These are phyloP conservation scores for Heterodera schachtii DNA, from an alignment of 1,140 invertebrate genomes.

Conservation along the genomic window DNA sequence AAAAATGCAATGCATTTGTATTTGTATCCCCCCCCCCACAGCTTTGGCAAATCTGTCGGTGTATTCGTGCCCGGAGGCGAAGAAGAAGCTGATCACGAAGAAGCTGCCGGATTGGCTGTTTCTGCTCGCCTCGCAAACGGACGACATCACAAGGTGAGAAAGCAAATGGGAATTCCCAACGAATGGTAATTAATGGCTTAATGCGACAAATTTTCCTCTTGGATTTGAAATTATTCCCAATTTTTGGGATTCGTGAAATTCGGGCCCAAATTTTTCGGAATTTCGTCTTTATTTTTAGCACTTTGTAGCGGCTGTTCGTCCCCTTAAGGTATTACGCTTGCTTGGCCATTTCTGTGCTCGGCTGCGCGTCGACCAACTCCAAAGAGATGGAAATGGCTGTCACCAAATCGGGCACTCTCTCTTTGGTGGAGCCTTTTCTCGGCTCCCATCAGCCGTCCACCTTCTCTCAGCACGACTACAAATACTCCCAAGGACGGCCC, in stretches of 20 bases:
- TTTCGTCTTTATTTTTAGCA: too few species aligned
- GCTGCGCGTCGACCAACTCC: conserved; percentile 75
- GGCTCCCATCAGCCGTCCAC: conserved; percentile 87
- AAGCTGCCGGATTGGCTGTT: conserved; percentile 94
- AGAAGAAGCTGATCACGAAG: conserved; percentile 93
- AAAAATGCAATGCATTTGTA: background rate
- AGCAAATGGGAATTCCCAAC: too few species aligned
- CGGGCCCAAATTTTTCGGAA: too few species aligned
- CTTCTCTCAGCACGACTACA: conserved; percentile 83
- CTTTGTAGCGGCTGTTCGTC: too few species aligned
- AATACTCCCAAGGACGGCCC: conserved; percentile 92
- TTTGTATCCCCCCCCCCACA: conserved; percentile 76
- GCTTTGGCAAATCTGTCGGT: conserved; percentile 92
- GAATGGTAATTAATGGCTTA: too few species aligned
- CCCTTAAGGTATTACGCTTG: conserved; percentile 81
- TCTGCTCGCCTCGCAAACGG: conserved; percentile 90
- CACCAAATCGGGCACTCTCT: conserved; percentile 87
- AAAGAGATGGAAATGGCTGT: conserved; percentile 97
- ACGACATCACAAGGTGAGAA: conserved; percentile 71
- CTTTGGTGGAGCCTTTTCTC: conserved; percentile 94
- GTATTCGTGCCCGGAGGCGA: conserved; percentile 93
- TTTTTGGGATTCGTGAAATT: too few species aligned
- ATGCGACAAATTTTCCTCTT: too few species aligned
- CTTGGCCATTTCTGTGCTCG: conserved; percentile 90
- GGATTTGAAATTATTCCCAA: too few species aligned